Evolutionary conservation across 1,140 invertebrate species (phyloP).

Genomic region (Macrosteles quadrilineatus): DNA sequence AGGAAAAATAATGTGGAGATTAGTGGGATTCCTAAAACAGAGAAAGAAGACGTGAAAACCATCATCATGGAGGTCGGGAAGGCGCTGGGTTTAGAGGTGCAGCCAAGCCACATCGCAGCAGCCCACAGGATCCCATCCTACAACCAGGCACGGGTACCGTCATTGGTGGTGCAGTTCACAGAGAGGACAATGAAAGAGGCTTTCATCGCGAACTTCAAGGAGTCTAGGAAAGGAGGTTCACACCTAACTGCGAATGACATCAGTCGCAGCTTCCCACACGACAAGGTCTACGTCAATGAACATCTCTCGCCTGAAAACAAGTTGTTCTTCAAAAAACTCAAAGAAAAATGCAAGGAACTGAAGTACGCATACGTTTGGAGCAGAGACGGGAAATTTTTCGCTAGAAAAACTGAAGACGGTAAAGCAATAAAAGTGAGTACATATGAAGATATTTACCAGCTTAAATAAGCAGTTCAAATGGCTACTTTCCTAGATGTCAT

Average conservation of each 20-base stretch:
- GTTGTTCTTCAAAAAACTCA: not conserved
- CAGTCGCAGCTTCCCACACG: not conserved
- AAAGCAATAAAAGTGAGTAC: not conserved
- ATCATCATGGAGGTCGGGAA: not conserved
- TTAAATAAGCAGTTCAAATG: not conserved
- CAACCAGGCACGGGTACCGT: not conserved
- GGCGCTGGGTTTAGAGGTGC: not conserved
- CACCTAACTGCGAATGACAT: not conserved
- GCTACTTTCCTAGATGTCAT: not conserved
- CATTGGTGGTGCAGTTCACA: constrained; percentile 6
- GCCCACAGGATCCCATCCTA: constrained; percentile 1
- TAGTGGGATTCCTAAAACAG: not conserved
- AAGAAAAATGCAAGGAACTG: constrained; percentile 2
- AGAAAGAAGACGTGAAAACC: not conserved
- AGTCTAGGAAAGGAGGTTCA: too few species aligned
- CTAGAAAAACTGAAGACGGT: not conserved
- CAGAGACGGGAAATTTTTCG: not conserved
- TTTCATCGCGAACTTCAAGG: too few species aligned
- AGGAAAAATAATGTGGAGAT: not conserved
- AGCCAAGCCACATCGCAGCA: not conserved
- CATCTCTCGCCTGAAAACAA: constrained; percentile 3
- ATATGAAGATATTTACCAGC: not conserved
- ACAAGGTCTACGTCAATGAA: not conserved
- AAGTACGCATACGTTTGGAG: not conserved
- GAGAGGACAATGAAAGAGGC: too few species aligned